Percentiles rank a stretch among this genome's conserved stretches.
Evolutionary conservation across 2,888 invertebrate species (phyloP).

Genomic region (Monochamus alternatus): DNA sequence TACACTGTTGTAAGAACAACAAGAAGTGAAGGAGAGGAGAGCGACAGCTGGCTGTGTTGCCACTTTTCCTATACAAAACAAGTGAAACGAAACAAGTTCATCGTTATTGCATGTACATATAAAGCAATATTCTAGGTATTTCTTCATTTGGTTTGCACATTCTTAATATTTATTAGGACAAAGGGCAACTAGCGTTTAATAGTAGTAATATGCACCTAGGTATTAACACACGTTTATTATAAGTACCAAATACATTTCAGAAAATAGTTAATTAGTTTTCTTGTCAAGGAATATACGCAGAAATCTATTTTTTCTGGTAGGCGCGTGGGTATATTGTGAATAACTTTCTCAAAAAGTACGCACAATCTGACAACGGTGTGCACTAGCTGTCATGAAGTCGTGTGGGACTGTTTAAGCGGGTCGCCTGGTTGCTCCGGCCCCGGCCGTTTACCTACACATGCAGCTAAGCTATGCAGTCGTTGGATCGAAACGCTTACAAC

Average conservation of each 20-base stretch:
- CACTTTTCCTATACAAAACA: slow-evolving; percentile 27
- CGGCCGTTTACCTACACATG: slow-evolving; percentile 53
- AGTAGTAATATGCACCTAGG: too few relatives aligned
- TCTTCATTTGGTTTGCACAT: too few relatives aligned
- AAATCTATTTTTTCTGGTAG: not conserved
- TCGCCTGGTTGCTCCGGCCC: slow-evolving; percentile 1
- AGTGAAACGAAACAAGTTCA: too few relatives aligned
- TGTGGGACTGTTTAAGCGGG: slow-evolving; percentile 38
- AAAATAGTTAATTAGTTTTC: too few relatives aligned
- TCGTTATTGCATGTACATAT: not conserved
- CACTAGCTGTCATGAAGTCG: slow-evolving; percentile 14
- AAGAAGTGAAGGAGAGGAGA: slow-evolving; percentile 8
- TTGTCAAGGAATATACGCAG: not conserved
- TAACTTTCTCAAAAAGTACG: not conserved
- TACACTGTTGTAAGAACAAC: slow-evolving; percentile 24
- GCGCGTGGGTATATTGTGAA: not conserved
- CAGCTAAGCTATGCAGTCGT: slow-evolving; percentile 40
- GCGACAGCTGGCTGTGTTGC: slow-evolving; percentile 35
- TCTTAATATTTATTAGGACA: too few relatives aligned
- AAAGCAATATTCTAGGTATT: not conserved
- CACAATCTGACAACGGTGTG: slow-evolving; percentile 28
- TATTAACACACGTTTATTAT: too few relatives aligned
- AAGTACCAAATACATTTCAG: too few relatives aligned
- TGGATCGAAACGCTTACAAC: slow-evolving; percentile 36
- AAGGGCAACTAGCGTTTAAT: too few relatives aligned